Conservation (phyloP, 2,888 invertebrate species). For the Tillus elongatus region DNA sequence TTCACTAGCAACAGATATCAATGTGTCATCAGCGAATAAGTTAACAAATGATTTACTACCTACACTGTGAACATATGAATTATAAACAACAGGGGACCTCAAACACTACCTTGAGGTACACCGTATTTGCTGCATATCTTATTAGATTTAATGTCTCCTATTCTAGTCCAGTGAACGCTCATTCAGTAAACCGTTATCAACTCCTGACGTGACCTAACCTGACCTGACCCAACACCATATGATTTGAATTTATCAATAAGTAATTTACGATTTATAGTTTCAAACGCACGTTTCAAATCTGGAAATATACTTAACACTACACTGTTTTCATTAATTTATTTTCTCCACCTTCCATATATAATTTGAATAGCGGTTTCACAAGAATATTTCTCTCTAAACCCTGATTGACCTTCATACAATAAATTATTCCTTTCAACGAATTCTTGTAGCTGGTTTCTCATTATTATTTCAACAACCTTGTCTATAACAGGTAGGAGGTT, state of each 20-base stretch:
- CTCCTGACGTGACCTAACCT: no score
- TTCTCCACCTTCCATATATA: slow-evolving; percentile 9
- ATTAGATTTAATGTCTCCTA: no score
- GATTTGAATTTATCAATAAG: no score
- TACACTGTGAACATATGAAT: neutral
- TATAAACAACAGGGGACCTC: neutral
- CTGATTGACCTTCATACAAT: slow-evolving; percentile 9
- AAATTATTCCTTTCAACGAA: no score
- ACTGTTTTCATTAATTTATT: no score
- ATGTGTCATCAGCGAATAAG: slow-evolving; percentile 4
- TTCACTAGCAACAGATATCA: neutral
- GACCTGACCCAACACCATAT: no score
- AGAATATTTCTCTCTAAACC: slow-evolving; percentile 9
- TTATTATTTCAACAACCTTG: slow-evolving; percentile 8
- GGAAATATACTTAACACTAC: slow-evolving; percentile 9
- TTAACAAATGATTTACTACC: neutral
- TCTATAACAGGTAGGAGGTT: slow-evolving; percentile 8
- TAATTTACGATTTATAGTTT: no score
- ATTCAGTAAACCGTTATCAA: no score
- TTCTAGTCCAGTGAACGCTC: no score
- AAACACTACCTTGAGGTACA: neutral
- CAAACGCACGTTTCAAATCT: slow-evolving; percentile 12
- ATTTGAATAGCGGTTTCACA: no score
- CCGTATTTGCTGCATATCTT: no score
- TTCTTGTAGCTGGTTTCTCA: slow-evolving; percentile 9